These are phyloP conservation scores for Drosophila melanogaster DNA, from an alignment of 1,140 invertebrate genomes.

Conservation along the genomic window Release_6_plus_ISO1_MT NC_004354.4:21066001-21066500, in stretches of 20 bases:
- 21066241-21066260: not conserved
- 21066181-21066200: no score
- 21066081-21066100: constrained; percentile 19
- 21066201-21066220: not conserved
- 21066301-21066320: constrained; percentile 2
- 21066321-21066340: not conserved
- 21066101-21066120: not conserved
- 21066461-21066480: no score
- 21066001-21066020: constrained; percentile 54
- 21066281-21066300: not conserved
- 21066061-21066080: constrained; percentile 42
- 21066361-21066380: not conserved
- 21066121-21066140: not conserved
- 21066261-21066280: not conserved
- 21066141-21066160: not conserved
- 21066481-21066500: no score
- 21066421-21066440: no score
- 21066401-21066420: not conserved
- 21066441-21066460: no score
- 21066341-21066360: not conserved
- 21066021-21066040: constrained; percentile 53
- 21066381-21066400: not conserved
- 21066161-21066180: not conserved
- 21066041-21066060: not conserved
- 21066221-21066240: no score